Conservation (phyloP, 2,888 invertebrate species). For the Anoplius nigerrimus region DNA sequence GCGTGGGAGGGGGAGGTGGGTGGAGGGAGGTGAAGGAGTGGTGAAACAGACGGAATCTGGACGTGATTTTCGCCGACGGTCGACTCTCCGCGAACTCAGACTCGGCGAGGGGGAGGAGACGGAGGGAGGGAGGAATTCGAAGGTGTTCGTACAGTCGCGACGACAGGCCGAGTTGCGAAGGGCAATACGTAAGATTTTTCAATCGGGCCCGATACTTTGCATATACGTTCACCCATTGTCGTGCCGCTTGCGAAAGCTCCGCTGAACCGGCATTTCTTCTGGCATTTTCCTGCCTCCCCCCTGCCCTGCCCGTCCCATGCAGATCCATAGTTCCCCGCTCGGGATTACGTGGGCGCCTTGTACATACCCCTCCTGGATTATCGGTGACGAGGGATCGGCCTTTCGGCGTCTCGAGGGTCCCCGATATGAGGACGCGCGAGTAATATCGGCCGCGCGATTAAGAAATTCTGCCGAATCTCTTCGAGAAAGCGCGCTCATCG, state of each 20-base stretch:
- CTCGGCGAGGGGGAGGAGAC: not conserved
- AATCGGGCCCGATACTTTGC: not conserved
- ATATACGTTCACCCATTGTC: not conserved
- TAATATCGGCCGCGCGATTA: no score
- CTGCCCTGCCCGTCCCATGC: conserved; percentile 6
- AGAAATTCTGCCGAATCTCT: no score
- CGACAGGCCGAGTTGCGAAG: conserved; percentile 5
- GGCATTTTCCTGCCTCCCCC: conserved; percentile 4
- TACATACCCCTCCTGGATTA: conserved; percentile 25
- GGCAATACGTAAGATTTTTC: not conserved
- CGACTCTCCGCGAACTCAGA: conserved; percentile 1
- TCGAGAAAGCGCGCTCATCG: no score
- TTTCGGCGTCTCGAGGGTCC: no score
- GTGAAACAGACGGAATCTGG: not conserved
- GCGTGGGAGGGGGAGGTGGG: conserved; percentile 7
- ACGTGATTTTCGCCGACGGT: conserved; percentile 3
- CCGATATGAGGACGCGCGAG: no score
- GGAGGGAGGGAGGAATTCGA: not conserved
- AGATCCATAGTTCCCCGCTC: conserved; percentile 12
- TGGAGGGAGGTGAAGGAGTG: not conserved
- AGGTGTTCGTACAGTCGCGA: not conserved
- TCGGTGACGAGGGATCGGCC: conserved; percentile 2
- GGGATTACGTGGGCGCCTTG: conserved; percentile 24
- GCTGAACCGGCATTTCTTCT: conserved; percentile 37
- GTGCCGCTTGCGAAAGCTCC: conserved; percentile 22